Base-by-base conservation (phyloP, 1,140 invertebrate species). In the Papilio polyxenes region DNA sequence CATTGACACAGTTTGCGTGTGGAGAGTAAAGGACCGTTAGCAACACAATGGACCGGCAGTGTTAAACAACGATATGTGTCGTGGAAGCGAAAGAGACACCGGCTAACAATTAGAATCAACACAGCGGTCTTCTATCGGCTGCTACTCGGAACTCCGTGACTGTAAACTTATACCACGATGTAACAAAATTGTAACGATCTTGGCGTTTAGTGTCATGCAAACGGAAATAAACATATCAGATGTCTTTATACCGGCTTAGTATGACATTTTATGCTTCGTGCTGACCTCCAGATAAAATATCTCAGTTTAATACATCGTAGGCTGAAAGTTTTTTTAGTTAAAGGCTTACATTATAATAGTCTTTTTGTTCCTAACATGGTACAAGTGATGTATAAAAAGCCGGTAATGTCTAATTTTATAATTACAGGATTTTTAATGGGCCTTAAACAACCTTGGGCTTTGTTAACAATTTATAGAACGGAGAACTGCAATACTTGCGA, bases 21-120 rank as follows among this genome's bases (percentile, higher is more conserved):
- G 23, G 31, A 72, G 13, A 62, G 80, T 88, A 85, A 31, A 72
- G 79, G 82, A 91, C 89, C 89, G 88, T 91, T 91, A 91, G 85
- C 81, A 85, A 85, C 82, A 90, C 90, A 90, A 89, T 90, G 86
- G 87, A 84, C 82, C 80, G 84, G 82, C 82, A 83, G 85, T 80
- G 82, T 83, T 87, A 87, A 90, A 87, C 89, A 86, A 87, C 85
- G 87, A 91, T 90, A 87, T 91, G 86, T 88, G 86, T 87, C 89
- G 87, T 77, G 82, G 84, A 83, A 86, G 84, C 44, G 85, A 88
- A 89, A 86, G 81, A 86, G 87, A 89, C 87, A 87, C 86, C 89
- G 85, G 86, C 86, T 87, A 87, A 89, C 87, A 89, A 90, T 91
- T 90, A 87, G 86, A 89, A 82, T 86, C 83, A 83, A 86, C 86